Base-by-base conservation (phyloP, 2,113 vertebrate species). In the Pteronura brasiliensis region DNA sequence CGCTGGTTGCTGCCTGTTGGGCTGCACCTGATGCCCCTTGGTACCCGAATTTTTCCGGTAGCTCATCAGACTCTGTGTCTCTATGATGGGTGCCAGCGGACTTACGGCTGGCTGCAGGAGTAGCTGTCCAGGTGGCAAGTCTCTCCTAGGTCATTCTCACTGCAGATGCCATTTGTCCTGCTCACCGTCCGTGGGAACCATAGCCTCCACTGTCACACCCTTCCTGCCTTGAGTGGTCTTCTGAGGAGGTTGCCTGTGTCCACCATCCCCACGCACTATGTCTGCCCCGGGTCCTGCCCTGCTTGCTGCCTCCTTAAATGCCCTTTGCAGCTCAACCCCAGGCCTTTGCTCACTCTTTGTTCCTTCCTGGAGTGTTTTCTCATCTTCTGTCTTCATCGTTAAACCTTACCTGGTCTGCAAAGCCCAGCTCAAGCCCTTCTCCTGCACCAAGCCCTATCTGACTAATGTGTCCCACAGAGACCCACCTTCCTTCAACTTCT, bases 321-420 rank as follows among this genome's bases (percentile, higher is more conserved):
- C 23, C 36, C 59, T 14, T 0, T 7, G 2, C 18, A 81, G 18
- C 34, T 27, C 36, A 77, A 9, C 11, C 1, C 8, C 0, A n/a
- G 86, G 42, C 5, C 72, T 96, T 63, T 20, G 39, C 8, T 93
- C 69, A 86, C 0, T 23, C 39, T 61, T n/a, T 34, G 39, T 6
- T 86, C 9, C 39, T 93, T 87, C 7, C 61, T 25, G 42, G 76
- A 88, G 27, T 36, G 10, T 55, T 42, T 85, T 74, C 84, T 88
- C 25, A 7, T 63, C 65, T 77, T 69, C 83, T 76, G 2, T 88
- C 34, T 61, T 94, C 61, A 15, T 27, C 1, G 0, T 91, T 88
- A 81, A 39, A 27, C 57, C 42, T 44, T 79, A 74, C 29, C 61
- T 81, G 25, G 31, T 42, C 25, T 67, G 39, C 14, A 77, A 88